Percentiles rank a stretch among this genome's conserved stretches.
Evolutionary conservation across 2,888 invertebrate genomes (phyloP).

Genomic region (Ochropacha duplaris): DNA sequence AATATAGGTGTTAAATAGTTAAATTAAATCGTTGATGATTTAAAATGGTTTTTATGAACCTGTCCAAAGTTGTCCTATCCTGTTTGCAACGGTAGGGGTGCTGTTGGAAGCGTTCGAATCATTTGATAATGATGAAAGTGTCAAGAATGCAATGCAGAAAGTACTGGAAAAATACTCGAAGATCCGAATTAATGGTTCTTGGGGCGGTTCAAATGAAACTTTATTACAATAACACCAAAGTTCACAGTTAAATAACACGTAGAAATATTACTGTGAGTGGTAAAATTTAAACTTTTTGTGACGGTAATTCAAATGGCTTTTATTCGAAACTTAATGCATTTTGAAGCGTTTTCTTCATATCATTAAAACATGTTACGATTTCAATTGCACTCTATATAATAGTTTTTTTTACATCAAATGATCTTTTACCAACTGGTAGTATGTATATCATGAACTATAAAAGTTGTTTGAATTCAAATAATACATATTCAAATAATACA

Average conservation of each 20-base stretch:
- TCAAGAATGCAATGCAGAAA: background rate
- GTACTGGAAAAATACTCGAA: background rate
- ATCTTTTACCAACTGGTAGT: background rate
- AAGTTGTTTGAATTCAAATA: conserved; percentile 3
- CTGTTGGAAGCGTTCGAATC: background rate
- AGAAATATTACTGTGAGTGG: background rate
- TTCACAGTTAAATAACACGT: background rate
- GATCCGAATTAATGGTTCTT: background rate
- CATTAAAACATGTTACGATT: background rate
- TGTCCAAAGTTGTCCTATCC: conserved; percentile 27
- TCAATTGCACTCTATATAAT: background rate
- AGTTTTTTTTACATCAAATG: background rate
- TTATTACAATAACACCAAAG: background rate
- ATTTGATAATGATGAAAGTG: background rate
- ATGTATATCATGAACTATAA: background rate
- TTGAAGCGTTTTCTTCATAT: background rate
- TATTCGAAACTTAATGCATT: too few species aligned
- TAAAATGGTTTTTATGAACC: conserved; percentile 44
- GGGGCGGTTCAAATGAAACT: background rate
- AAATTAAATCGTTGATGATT: conserved; percentile 65
- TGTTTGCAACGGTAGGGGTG: background rate
- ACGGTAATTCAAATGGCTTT: too few species aligned
- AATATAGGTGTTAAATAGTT: conserved; percentile 80
- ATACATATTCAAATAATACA: background rate
- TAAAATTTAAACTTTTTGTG: background rate